A percentile compares a stretch with the other conserved stretches of the same genome.
Conservation (phyloP, 2,888 invertebrate genomes). For the Cacoxenus indagator region DNA sequence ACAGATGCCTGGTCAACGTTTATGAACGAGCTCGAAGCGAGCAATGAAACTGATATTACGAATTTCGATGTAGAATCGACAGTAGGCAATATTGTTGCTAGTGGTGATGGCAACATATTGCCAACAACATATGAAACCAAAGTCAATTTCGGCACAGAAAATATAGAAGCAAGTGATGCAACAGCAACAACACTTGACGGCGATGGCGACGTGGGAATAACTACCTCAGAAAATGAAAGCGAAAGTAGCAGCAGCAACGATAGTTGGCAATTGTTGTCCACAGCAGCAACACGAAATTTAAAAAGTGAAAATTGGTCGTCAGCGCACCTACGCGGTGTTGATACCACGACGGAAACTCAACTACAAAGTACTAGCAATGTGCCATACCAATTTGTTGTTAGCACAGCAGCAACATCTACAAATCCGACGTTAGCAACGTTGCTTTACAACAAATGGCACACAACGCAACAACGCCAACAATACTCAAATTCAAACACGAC, state of each 20-base stretch:
- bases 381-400: constrained; percentile 18
- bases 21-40: constrained; percentile 47
- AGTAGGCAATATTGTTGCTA: constrained; percentile 30
- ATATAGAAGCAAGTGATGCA: constrained; percentile 26
- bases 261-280: constrained; percentile 25
- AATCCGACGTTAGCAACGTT: constrained; percentile 39
- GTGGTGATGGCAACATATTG: constrained; percentile 38
- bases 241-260: constrained; percentile 11
- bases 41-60: constrained; percentile 44
- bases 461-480: constrained; percentile 45
- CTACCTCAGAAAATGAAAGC: constrained; percentile 25
- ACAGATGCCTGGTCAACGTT: constrained; percentile 44
- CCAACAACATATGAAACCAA: constrained; percentile 50
- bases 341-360: constrained; percentile 30
- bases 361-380: constrained; percentile 30
- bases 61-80: constrained; percentile 21
- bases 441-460: constrained; percentile 48
- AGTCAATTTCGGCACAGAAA: constrained; percentile 34
- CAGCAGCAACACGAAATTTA: constrained; percentile 26
- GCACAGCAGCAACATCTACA: constrained; percentile 10
- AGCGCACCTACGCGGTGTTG: constrained; percentile 4
- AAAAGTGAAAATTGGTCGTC: neutral
- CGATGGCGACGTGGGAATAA: constrained; percentile 32
- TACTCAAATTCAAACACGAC: constrained; percentile 23
- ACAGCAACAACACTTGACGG: constrained; percentile 38